These are phyloP conservation scores for Habroteleia sp. DNA, from an alignment of 2,888 invertebrate genomes.

Conservation along the genomic window DNA sequence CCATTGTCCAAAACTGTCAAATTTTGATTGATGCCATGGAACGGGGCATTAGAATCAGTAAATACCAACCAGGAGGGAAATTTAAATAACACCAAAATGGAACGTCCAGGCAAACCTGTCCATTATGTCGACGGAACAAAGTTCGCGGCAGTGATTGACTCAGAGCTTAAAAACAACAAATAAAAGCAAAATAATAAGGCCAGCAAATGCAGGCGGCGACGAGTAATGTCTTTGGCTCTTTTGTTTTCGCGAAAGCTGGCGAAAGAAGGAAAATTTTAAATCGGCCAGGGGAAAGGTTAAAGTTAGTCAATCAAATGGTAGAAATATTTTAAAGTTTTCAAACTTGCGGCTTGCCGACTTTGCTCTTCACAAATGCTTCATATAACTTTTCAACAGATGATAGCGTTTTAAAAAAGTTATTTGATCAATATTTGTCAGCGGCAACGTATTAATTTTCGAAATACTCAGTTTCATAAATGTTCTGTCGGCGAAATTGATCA, in stretches of 20 bases:
- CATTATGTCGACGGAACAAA: slow-evolving; percentile 30
- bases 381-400: slow-evolving; percentile 34
- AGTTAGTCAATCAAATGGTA: slow-evolving; percentile 38
- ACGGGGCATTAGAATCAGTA: slow-evolving; percentile 39
- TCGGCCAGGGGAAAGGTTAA: slow-evolving; percentile 21
- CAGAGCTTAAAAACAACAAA: neutral
- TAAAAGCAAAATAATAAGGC: slow-evolving; percentile 18
- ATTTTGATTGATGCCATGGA: slow-evolving; percentile 43
- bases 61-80: slow-evolving; percentile 37
- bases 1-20: slow-evolving; percentile 32
- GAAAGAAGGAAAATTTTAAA: slow-evolving; percentile 27
- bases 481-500: slow-evolving; percentile 18
- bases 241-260: too few relatives aligned
- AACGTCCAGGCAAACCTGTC: slow-evolving; percentile 15
- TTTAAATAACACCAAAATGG: slow-evolving; percentile 45
- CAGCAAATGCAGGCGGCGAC: too few relatives aligned
- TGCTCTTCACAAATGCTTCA: slow-evolving; percentile 29
- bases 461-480: neutral
- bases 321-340: slow-evolving; percentile 20
- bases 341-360: slow-evolving; percentile 5
- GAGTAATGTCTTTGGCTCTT: too few relatives aligned
- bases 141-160: slow-evolving; percentile 30
- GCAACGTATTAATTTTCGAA: slow-evolving; percentile 15
- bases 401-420: slow-evolving; percentile 14
- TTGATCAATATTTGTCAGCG: slow-evolving; percentile 21